These are phyloP conservation scores for Podocnemis expansa DNA, from an alignment of 2,113 vertebrate species.

Conservation along the genomic window DNA sequence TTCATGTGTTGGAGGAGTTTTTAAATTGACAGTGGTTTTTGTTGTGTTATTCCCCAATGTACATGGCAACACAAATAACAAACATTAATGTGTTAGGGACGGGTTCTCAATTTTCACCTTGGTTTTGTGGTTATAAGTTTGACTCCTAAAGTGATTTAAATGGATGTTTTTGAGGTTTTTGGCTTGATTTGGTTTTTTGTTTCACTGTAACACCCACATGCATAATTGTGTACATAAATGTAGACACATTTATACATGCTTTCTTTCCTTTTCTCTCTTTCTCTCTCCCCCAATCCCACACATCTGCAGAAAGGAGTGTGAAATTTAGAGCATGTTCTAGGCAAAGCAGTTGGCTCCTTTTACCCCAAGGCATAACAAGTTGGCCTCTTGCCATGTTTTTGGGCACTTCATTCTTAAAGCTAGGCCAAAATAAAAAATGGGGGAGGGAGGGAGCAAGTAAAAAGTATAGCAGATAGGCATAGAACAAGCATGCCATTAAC, in stretches of 20 bases:
- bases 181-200: neutral
- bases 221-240: neutral
- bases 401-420: constrained; percentile 34
- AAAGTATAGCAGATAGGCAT: neutral
- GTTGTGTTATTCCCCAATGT: neutral
- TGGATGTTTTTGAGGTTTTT: neutral
- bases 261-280: neutral
- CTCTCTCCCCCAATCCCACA: neutral
- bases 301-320: constrained; percentile 44
- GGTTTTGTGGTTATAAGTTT: neutral
- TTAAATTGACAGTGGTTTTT: neutral
- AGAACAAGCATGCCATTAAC: neutral
- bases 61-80: neutral
- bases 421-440: neutral
- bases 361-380: constrained; percentile 63
- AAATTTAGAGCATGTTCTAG: constrained; percentile 66
- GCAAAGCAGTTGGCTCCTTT: constrained; percentile 71
- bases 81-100: neutral
- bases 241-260: neutral
- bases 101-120: neutral
- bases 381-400: constrained; percentile 74
- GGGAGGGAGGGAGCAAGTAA: neutral
- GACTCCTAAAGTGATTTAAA: neutral
- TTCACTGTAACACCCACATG: rapidly evolving
- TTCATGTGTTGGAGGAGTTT: neutral